Evolutionary conservation across 2,113 vertebrate species (phyloP).

Genomic region (Gallinago media): DNA sequence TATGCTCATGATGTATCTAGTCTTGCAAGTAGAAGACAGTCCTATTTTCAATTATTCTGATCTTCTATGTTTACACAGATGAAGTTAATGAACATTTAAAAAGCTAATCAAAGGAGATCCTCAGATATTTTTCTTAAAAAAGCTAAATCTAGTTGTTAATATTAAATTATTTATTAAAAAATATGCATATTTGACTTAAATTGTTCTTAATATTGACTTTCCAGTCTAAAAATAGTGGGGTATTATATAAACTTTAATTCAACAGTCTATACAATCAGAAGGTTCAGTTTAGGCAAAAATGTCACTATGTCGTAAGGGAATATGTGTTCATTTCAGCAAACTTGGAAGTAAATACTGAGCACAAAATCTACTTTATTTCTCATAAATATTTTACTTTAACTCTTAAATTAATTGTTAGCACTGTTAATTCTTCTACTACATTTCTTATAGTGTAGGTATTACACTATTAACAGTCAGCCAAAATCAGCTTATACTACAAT

Average conservation of each 20-base stretch:
- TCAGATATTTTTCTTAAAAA: neutral
- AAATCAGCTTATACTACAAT: neutral
- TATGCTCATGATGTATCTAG: rapidly evolving
- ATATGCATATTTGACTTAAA: neutral
- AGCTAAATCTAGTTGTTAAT: neutral
- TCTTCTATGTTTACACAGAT: neutral
- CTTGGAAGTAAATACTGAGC: neutral
- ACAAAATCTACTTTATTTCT: conserved; percentile 4
- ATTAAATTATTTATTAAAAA: neutral
- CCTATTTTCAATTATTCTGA: neutral
- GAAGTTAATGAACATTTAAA: neutral
- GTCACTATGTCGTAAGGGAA: neutral
- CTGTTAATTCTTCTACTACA: neutral
- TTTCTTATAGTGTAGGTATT: neutral
- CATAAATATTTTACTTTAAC: conserved; percentile 15
- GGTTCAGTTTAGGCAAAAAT: conserved; percentile 25
- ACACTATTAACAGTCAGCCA: neutral
- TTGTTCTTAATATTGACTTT: neutral
- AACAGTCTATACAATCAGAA: neutral
- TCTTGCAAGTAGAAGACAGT: neutral
- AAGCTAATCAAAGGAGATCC: neutral
- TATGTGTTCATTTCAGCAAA: conserved; percentile 5
- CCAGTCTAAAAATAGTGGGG: conserved; percentile 36
- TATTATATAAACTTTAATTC: conserved; percentile 25
- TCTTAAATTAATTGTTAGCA: neutral